phyloP scores from a whole-genome alignment of 2,888 invertebrate genomes.

The Apamea monoglypha region DNA sequence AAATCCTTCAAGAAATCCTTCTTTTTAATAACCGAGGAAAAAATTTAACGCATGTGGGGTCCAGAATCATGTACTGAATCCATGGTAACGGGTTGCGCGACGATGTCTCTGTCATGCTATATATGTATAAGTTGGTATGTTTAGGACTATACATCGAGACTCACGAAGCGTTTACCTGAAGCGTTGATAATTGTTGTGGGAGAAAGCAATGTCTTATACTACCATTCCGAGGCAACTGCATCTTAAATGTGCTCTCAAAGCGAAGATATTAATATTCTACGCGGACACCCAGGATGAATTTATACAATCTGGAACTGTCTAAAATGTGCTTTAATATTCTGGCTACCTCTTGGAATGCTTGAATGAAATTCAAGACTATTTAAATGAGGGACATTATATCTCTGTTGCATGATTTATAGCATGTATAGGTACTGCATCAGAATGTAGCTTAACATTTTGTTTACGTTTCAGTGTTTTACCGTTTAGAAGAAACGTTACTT shows the following conservation, averaged over 20 bases:
- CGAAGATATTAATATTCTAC: slow-evolving; percentile 50
- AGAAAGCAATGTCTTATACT: neutral
- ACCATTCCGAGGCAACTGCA: slow-evolving; percentile 7
- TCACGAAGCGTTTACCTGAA: slow-evolving; percentile 3
- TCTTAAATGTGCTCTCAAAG: slow-evolving; percentile 37
- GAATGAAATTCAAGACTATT: slow-evolving; percentile 47
- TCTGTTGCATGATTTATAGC: slow-evolving; percentile 13
- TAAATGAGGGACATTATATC: slow-evolving; percentile 28
- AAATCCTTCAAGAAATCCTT: no score
- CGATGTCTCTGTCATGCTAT: no score
- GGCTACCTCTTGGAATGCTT: slow-evolving; percentile 24
- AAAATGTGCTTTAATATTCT: slow-evolving; percentile 48
- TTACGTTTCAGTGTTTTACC: neutral
- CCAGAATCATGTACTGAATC: no score
- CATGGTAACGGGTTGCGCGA: no score
- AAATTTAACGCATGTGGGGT: no score
- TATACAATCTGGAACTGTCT: slow-evolving; percentile 37
- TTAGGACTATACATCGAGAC: slow-evolving; percentile 2
- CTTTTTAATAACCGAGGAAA: no score
- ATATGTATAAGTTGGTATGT: slow-evolving; percentile 9
- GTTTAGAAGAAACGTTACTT: neutral
- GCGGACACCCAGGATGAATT: slow-evolving; percentile 34
- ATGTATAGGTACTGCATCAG: neutral
- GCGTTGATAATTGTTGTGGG: slow-evolving; percentile 1
- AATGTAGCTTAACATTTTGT: neutral